Evolutionary conservation across 2,113 vertebrate genomes (phyloP).

Genomic region (Aspidoscelis tigris): DNA sequence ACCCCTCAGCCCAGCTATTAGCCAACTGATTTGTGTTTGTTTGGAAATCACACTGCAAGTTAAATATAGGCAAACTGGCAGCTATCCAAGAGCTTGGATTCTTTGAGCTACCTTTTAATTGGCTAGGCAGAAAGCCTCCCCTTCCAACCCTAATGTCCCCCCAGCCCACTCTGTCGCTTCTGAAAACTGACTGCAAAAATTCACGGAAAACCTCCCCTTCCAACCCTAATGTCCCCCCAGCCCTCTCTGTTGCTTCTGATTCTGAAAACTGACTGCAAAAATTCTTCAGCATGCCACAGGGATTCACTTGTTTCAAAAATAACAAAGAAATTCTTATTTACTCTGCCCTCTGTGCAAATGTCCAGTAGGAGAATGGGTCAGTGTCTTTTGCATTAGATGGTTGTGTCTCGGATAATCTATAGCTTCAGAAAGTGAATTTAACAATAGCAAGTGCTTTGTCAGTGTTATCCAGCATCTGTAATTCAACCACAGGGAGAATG

Average conservation of each 20-base stretch:
- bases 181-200: background rate
- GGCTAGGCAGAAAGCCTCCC: background rate
- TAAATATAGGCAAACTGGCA: conserved; percentile 15
- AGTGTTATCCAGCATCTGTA: background rate
- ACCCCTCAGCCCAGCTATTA: conserved; percentile 9
- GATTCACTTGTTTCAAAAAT: background rate
- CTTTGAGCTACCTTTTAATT: background rate
- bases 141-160: background rate
- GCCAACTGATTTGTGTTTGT: conserved; percentile 13
- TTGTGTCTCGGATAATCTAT: conserved; percentile 1
- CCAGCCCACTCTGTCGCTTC: conserved; percentile 20
- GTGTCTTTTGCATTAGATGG: conserved; percentile 25
- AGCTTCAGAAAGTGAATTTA: background rate
- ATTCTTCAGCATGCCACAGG: background rate
- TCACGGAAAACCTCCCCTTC: background rate
- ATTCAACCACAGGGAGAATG: background rate
- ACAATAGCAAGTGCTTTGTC: background rate
- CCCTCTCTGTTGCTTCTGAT: conserved; percentile 9
- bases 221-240: background rate
- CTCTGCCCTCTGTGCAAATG: background rate
- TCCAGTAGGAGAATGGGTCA: background rate
- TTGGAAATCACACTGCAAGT: conserved; percentile 23
- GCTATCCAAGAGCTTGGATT: conserved; percentile 21
- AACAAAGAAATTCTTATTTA: conserved; percentile 10
- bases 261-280: conserved; percentile 7